Base-by-base conservation (phyloP, 2,113 vertebrate genomes). In the Saguinus imperator region DNA sequence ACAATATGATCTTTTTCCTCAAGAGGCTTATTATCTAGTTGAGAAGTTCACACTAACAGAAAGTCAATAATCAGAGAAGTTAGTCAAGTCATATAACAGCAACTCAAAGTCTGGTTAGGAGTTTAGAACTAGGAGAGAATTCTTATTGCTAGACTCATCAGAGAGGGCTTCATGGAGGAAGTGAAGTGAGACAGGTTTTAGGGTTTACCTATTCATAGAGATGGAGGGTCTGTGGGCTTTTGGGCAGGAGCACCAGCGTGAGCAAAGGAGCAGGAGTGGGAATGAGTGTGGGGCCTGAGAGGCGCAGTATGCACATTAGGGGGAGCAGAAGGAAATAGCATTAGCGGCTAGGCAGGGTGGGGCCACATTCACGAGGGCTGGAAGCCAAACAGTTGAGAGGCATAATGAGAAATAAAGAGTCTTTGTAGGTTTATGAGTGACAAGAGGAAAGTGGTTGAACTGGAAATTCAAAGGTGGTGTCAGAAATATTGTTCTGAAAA, bases 401-500 rank as follows among this genome's bases (percentile, higher is more conserved):
- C 68, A 5, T 43, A 93, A 81, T 40, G 17, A 79, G 93, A 91
- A 92, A 89, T 95, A 95, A 96, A 94, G 98, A 96, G 58, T 87
- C 96, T 97, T 93, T 96, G 95, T 97, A 89, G 93, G 64, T 73
- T 93, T 81, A 8, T 95, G 89, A 97, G 79, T 86, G 94, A 95
- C 68, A 37, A 1, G 45, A 93, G 55, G 89, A 96, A 98, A 96
- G 97, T 95, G 97, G 97, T 87, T 95, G 29, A 96, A 98, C 97
- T 97, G 97, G 97, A 98, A 98, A 96, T 97, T 95, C 97, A 95
- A 94, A 98, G 97, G 94, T 85, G 85, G 93, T 73, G 88, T 95
- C 91, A 58, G 93, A 93, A 97, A 80, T 94, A 2, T 70, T 66
- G 88, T 75, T 96, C 64, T 17, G 27, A 89, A 94, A 96, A 98